Conservation (phyloP, 2,888 invertebrate species). For the Cantharis rufa region DNA sequence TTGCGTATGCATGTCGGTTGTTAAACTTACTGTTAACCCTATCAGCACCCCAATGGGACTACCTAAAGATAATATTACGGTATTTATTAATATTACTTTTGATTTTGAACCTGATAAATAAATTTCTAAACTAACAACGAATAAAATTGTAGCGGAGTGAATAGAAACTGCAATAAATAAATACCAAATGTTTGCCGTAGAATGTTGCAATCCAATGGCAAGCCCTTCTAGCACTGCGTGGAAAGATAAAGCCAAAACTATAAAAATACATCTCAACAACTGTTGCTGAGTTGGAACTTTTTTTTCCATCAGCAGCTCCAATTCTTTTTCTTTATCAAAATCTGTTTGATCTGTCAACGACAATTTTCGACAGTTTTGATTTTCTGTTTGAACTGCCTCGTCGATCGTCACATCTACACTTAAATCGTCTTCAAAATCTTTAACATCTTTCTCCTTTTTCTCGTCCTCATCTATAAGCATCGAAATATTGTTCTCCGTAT, state of each 20-base stretch:
- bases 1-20: conserved; percentile 48
- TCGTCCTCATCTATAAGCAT: conserved; percentile 18
- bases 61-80: conserved; percentile 56
- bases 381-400: conserved; percentile 36
- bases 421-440: conserved; percentile 3
- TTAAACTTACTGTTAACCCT: conserved; percentile 55
- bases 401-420: not conserved
- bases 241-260: conserved; percentile 70
- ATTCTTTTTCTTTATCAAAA: conserved; percentile 20
- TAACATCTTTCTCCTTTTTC: conserved; percentile 7
- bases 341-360: conserved; percentile 2
- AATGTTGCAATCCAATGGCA: conserved; percentile 77
- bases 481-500: not conserved
- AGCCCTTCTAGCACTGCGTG: conserved; percentile 81
- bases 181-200: conserved; percentile 64
- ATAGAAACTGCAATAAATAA: conserved; percentile 71
- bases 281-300: conserved; percentile 47
- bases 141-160: conserved; percentile 81
- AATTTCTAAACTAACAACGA: conserved; percentile 79
- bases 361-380: conserved; percentile 31
- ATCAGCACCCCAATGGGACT: conserved; percentile 59
- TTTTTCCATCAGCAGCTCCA: conserved; percentile 40
- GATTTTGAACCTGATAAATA: conserved; percentile 50
- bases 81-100: conserved; percentile 53
- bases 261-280: conserved; percentile 53